phyloP scores from a whole-genome alignment of 2,888 invertebrate genomes.

The Exephanes ischioxanthus region DNA sequence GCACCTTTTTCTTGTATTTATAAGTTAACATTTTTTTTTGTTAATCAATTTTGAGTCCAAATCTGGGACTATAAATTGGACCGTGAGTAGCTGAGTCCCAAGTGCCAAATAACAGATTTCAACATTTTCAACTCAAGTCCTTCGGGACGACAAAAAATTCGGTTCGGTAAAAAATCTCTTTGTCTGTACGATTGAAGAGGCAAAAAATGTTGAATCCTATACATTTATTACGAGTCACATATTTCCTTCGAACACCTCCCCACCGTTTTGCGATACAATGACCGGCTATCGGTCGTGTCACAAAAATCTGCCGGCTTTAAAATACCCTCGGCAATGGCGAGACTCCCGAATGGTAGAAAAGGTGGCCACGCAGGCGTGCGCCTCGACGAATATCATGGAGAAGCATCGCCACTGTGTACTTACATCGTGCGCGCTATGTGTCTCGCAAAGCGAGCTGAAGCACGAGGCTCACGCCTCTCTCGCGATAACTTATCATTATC shows the following conservation, averaged over 20 bases:
- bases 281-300: constrained; percentile 24
- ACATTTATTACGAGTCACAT: not conserved
- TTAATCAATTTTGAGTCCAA: no score
- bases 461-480: constrained; percentile 36
- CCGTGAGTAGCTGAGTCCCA: no score
- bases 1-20: no score
- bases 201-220: not conserved
- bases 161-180: no score
- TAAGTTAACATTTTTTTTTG: no score
- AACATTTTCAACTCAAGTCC: no score
- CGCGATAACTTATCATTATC: constrained; percentile 34
- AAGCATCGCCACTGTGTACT: not conserved
- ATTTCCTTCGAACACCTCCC: not conserved
- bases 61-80: no score
- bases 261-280: constrained; percentile 34
- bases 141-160: no score
- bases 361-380: constrained; percentile 12
- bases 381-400: constrained; percentile 8
- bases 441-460: not conserved
- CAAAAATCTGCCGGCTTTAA: constrained; percentile 1
- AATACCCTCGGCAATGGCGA: constrained; percentile 21
- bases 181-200: no score
- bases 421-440: not conserved
- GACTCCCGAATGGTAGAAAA: not conserved
- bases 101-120: no score